Evolutionary conservation across 2,113 vertebrate species (phyloP).

Genomic region (Erinaceus europaeus): DNA sequence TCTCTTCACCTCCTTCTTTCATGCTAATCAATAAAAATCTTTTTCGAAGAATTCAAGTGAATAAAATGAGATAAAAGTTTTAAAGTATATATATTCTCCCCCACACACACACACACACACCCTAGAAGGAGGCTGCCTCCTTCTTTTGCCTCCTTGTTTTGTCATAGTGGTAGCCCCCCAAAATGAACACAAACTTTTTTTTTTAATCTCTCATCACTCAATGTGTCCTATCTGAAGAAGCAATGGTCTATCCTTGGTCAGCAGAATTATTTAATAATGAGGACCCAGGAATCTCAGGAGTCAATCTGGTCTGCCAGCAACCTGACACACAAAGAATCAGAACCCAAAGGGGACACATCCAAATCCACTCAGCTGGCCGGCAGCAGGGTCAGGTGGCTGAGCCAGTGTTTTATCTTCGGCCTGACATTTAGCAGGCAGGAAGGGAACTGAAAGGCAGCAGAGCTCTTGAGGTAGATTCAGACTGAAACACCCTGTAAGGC

Average conservation of each 20-base stretch:
- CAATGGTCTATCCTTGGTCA: not conserved
- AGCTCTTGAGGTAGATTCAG: not conserved
- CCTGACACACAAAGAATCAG: not conserved
- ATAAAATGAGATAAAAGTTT: no score
- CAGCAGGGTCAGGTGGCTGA: not conserved
- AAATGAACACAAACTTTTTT: no score
- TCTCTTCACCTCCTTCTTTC: no score
- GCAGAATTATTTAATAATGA: not conserved
- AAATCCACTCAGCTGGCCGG: not conserved
- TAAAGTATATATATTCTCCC: no score
- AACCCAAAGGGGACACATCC: not conserved
- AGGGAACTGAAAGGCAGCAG: not conserved
- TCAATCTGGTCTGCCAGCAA: not conserved
- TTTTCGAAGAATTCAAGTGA: no score
- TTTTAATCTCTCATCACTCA: no score
- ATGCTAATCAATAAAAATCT: no score
- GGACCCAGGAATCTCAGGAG: not conserved
- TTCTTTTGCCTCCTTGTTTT: no score
- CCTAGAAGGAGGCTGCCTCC: no score
- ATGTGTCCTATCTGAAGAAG: not conserved
- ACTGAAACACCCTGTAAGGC: not conserved
- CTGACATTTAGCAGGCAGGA: not conserved
- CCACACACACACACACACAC: no score
- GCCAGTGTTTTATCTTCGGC: no score
- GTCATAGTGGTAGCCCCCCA: no score